Evolutionary conservation across 2,113 vertebrate species (phyloP), one percentile per base, ranked within the genome.

Genomic region (Aspidoscelis tigris): DNA sequence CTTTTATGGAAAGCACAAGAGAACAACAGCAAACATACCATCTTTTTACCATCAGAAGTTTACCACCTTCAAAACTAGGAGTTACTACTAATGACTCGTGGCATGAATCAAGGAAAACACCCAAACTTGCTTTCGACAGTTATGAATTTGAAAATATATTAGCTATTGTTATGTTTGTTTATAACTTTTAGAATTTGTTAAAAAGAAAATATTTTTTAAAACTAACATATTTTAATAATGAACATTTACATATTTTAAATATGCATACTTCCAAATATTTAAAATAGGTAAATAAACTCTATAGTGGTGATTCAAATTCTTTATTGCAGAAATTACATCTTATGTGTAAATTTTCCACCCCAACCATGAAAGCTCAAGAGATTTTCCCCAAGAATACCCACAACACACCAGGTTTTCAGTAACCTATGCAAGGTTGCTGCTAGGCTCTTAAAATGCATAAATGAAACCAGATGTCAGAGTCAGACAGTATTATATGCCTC

Each of bases 381-480:
- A 75, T 26, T 6, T 84, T 55, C 86, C 39, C 76, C 47, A 53
- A 84, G 71, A 82, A 82, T 1, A 1, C 43, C 50, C 86, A 41
- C 16, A 80, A 21, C 78, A 74, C 44, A 78, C 33, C n/a, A 50
- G 84, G 6, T 58, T 73, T 80, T 71, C 87, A 69, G 0, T 74
- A 14, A 81, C 43, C 78, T 0, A 0, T 8, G 22, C 44, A 58
- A 14, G 65, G 33, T 73, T 81, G 69, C 55, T 81, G 65, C 55
- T 89, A 84, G 24, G 26, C 50, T 75, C 44, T 1, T 77, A 91
- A 61, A 88, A 82, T 81, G 82, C 53, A 79, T 86, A 92, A 91
- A 76, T 79, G 84, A 85, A 90, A 79, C 72, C 86, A 92, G 75
- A 87, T 89, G 86, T 81, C 82, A 81, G 21, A 85, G 81, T 85